phyloP scores from a whole-genome alignment of 2,797 vertebrate species.

The Megaceryle alcyon region DNA sequence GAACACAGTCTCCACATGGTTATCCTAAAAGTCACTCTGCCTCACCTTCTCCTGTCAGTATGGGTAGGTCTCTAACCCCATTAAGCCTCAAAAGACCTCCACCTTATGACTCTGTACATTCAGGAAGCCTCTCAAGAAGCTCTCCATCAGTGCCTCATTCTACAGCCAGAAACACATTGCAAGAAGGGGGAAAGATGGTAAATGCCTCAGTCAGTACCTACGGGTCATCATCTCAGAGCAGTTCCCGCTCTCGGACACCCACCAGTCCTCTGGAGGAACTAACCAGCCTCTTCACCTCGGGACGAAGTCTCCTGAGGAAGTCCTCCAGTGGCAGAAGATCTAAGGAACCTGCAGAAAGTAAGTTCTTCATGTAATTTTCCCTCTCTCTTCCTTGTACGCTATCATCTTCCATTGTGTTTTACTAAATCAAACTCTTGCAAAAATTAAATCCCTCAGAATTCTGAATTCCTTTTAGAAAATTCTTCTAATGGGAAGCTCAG shows the following conservation, averaged over 20 bases:
- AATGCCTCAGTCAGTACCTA: constrained; percentile 80
- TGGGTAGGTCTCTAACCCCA: constrained; percentile 95
- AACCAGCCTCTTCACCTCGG: constrained; percentile 97
- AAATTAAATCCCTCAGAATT: background rate
- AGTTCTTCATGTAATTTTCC: constrained; percentile 66
- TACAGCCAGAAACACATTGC: constrained; percentile 88
- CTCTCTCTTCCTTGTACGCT: background rate
- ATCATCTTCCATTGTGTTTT: background rate
- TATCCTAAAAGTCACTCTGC: constrained; percentile 96
- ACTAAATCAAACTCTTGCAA: background rate
- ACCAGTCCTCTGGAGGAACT: constrained; percentile 97
- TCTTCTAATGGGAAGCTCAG: background rate
- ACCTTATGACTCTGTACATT: constrained; percentile 90
- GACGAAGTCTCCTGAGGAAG: constrained; percentile 95
- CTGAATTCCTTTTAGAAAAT: background rate
- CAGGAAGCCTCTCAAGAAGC: constrained; percentile 88
- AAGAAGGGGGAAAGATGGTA: constrained; percentile 88
- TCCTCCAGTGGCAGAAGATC: constrained; percentile 93
- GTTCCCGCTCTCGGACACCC: constrained; percentile 94
- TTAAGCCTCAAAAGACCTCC: constrained; percentile 96
- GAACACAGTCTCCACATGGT: constrained; percentile 89
- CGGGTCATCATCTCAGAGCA: constrained; percentile 87
- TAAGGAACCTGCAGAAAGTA: constrained; percentile 95
- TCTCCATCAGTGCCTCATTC: constrained; percentile 92
- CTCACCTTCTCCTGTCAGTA: constrained; percentile 95